phyloP scores from a whole-genome alignment of 2,797 vertebrate genomes.

The Poecilia gillii region DNA sequence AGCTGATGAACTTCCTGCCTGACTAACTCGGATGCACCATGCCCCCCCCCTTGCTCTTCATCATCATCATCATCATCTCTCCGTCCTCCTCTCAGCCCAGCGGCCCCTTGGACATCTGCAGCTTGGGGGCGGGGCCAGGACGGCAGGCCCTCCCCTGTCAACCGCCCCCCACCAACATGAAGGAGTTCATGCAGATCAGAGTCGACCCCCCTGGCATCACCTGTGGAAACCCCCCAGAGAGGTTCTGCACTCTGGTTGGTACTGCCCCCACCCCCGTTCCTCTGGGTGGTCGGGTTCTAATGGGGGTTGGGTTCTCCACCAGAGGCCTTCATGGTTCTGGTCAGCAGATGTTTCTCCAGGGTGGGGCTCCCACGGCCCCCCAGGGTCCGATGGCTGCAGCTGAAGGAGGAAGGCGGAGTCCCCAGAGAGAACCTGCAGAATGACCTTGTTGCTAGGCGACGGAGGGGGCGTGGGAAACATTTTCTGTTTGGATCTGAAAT shows the following conservation, averaged over 20 bases:
- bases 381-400: too few species aligned
- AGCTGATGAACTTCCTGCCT: conserved; percentile 5
- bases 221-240: conserved; percentile 92
- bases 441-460: not conserved
- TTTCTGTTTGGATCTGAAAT: not conserved
- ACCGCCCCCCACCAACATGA: conserved; percentile 87
- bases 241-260: conserved; percentile 94
- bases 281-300: too few species aligned
- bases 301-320: too few species aligned
- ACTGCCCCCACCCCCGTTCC: not conserved
- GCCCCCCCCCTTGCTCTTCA: conserved; percentile 60
- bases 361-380: too few species aligned
- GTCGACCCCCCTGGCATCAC: conserved; percentile 93
- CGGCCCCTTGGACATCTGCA: conserved; percentile 88
- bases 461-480: not conserved
- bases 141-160: conserved; percentile 93
- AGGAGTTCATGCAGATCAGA: conserved; percentile 89
- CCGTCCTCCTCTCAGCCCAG: conserved; percentile 64
- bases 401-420: not conserved
- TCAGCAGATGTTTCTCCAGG: too few species aligned
- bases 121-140: conserved; percentile 85
- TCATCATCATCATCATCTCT: conserved; percentile 75
- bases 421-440: not conserved
- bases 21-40: conserved; percentile 32
- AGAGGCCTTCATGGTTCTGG: too few species aligned